These are phyloP conservation scores for Thunnus albacares DNA, from an alignment of 2,797 vertebrate species.

Conservation along the genomic window DNA sequence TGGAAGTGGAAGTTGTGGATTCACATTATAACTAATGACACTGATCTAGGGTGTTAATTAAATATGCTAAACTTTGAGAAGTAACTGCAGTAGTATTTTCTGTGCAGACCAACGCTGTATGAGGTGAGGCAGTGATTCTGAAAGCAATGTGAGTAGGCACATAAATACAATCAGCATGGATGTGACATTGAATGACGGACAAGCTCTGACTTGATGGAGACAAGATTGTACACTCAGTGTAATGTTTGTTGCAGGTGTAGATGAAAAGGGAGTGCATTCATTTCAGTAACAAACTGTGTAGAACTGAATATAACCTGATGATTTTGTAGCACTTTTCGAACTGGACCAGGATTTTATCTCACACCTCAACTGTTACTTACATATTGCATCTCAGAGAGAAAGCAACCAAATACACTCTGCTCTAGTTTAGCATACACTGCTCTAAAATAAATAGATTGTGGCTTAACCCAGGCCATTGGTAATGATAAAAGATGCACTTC, in stretches of 20 bases:
- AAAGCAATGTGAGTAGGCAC: background rate
- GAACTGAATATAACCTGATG: background rate
- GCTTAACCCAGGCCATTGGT: background rate
- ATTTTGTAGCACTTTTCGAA: background rate
- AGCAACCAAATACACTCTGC: background rate
- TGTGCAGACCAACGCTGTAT: background rate
- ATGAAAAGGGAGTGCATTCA: background rate
- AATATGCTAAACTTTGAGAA: no score
- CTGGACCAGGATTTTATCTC: no score
- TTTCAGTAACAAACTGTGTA: background rate
- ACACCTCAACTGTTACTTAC: slow-evolving; percentile 1
- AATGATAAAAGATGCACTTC: background rate
- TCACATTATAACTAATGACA: no score
- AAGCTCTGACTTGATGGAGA: background rate
- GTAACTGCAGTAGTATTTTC: no score
- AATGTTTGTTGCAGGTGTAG: no score
- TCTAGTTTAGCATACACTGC: background rate
- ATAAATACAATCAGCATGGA: background rate
- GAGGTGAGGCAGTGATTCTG: background rate
- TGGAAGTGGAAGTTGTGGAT: no score
- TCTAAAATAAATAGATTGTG: background rate
- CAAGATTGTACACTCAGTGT: background rate
- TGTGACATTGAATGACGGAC: background rate
- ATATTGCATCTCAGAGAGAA: background rate
- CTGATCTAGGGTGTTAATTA: no score